Evolutionary conservation across 2,113 vertebrate genomes (phyloP).

Genomic region (Halichoerus grypus): DNA sequence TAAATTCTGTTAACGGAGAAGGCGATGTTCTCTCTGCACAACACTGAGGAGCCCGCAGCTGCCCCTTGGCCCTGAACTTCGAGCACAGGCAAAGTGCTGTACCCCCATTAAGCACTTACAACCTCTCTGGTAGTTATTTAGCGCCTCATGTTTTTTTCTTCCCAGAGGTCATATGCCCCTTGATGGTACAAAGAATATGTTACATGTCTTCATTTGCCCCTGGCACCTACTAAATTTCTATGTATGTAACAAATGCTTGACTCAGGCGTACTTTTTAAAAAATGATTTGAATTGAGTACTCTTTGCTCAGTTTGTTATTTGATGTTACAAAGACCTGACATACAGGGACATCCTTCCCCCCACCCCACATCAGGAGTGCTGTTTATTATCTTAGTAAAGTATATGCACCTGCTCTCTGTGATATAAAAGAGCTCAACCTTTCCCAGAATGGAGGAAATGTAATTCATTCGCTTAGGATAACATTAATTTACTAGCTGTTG

Average conservation of each 20-base stretch:
- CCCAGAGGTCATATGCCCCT: not conserved
- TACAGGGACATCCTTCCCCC: not conserved
- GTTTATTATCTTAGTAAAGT: not conserved
- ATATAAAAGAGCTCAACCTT: not conserved
- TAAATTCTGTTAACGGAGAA: not conserved
- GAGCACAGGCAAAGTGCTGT: not conserved
- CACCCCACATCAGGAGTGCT: not conserved
- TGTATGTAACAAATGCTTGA: not conserved
- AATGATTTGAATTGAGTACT: not conserved
- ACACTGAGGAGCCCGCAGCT: too few relatives aligned
- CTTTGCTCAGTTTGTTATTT: not conserved
- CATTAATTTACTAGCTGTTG: not conserved
- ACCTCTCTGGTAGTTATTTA: not conserved
- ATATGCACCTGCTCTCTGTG: not conserved
- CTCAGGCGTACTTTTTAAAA: not conserved
- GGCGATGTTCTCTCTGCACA: not conserved
- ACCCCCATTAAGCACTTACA: not conserved
- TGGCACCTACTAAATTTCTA: not conserved
- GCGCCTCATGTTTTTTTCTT: not conserved
- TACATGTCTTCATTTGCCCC: not conserved
- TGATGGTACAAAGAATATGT: not conserved
- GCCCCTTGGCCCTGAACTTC: not conserved
- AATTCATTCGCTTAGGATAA: not conserved
- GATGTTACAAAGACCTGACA: not conserved
- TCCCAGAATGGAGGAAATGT: not conserved